phyloP scores from a whole-genome alignment of 2,888 invertebrate species.

The Cynaeus angustus region DNA sequence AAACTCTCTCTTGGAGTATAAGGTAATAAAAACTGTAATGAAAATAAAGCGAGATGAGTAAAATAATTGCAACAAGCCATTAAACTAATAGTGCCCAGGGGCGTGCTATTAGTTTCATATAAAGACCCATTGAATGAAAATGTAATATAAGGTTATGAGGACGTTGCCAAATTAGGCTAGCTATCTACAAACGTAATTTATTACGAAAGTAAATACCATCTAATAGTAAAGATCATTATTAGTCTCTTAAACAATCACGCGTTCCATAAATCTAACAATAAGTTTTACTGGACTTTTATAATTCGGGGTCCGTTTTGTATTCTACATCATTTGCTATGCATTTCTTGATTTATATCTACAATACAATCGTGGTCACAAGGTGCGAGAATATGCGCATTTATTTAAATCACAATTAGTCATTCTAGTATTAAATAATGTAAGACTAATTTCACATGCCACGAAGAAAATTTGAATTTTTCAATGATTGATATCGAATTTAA shows the following conservation, averaged over 20 bases:
- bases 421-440: slow-evolving; percentile 13
- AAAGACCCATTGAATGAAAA: slow-evolving; percentile 39
- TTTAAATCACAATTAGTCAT: slow-evolving; percentile 24
- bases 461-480: slow-evolving; percentile 32
- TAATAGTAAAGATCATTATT: slow-evolving; percentile 30
- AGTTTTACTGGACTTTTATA: neutral
- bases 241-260: slow-evolving; percentile 14
- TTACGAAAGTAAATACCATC: slow-evolving; percentile 44
- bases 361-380: slow-evolving; percentile 15
- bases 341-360: slow-evolving; percentile 20
- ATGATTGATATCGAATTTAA: slow-evolving; percentile 33
- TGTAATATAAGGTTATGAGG: slow-evolving; percentile 44
- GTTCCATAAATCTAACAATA: neutral
- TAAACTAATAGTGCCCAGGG: slow-evolving; percentile 44
- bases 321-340: neutral
- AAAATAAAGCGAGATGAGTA: slow-evolving; percentile 27
- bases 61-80: slow-evolving; percentile 29
- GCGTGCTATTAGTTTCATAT: slow-evolving; percentile 40
- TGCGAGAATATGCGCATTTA: slow-evolving; percentile 36
- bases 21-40: slow-evolving; percentile 3
- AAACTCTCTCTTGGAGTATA: neutral
- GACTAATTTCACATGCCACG: slow-evolving; percentile 9
- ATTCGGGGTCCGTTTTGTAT: neutral
- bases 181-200: slow-evolving; percentile 24
- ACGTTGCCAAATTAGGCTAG: slow-evolving; percentile 41